Base-by-base conservation (phyloP, 2,888 invertebrate species). In the Tenthredo scrophulariae region DNA sequence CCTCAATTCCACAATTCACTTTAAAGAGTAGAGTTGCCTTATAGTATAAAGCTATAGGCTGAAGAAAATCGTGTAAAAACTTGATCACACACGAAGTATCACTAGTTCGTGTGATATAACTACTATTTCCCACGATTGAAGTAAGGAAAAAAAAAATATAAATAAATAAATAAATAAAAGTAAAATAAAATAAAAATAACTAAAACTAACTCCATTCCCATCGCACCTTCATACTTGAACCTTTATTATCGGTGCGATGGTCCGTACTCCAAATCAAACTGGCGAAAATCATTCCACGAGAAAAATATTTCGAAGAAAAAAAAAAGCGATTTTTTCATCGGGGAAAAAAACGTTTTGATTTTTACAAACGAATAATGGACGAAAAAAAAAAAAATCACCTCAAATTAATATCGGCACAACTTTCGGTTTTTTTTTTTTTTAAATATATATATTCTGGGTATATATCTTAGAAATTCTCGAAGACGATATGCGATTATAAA, bases 1-100 rank as follows among this genome's bases (percentile, higher is more conserved):
- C 70, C 46, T 83, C 83, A 67, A 67, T 67, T 83, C 43, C 65
- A 70, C 67, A 15, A 83, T 67, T 67, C 50, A 83, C 83, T 80
- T 80, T 80, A 43, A n/a, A 46, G 33, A 33, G 50, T 46, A 29
- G 75, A 33, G 15, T 46, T 18, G 18, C 46, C 54, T 33, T 54
- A 46, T 77, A 50, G 50, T 18, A 7, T 26, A 29, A 13, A 29
- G 9, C 15, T 33, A 18, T 10, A 3, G 26, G 13, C 70, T 29
- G 22, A 50, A 29, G 33, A 77, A n/a, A 74, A 74, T 74, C 72
- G 40, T 9, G 72, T 43, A 74, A 74, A 74, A 74, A 74, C 40
- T 43, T 43, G 72, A 74, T 67, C 33, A 15, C 33, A 67, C 18
- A 67, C 15, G 29, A 46, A 4, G 10, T 43, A 70, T 33, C 70